Evolutionary conservation across 1,140 invertebrate genomes (phyloP).

Genomic region (Nasonia giraulti): DNA sequence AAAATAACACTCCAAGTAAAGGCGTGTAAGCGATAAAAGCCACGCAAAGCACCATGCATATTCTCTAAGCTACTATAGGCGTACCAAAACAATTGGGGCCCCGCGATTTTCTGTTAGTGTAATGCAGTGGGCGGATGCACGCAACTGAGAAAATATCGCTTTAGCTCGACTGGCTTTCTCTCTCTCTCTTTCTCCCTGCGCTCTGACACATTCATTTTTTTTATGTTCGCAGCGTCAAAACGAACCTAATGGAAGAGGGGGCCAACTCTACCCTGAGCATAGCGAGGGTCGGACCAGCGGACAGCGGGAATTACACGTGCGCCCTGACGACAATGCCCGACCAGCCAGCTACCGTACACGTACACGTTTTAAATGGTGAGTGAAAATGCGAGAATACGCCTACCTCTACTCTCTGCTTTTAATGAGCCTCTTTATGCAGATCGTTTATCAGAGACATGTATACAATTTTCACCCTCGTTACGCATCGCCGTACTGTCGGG

Average conservation of each 20-base stretch:
- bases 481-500: not conserved
- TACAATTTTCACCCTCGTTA: not conserved
- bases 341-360: conserved; percentile 80
- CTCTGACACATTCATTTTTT: conserved; percentile 4
- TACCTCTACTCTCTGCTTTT: not conserved
- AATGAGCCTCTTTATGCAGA: not conserved
- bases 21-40: not conserved
- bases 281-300: conserved; percentile 82
- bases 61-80: not conserved
- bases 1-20: not conserved
- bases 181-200: not conserved
- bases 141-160: not conserved
- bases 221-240: conserved; percentile 79
- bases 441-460: not conserved
- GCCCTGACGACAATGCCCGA: conserved; percentile 77
- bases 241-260: conserved; percentile 83
- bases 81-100: not conserved
- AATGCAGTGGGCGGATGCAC: not conserved
- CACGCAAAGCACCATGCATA: not conserved
- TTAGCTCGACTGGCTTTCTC: not conserved
- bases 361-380: conserved; percentile 85
- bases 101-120: not conserved
- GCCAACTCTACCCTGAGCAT: conserved; percentile 85
- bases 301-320: conserved; percentile 88
- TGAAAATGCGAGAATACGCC: conserved; percentile 17